Conservation (phyloP, 2,888 invertebrate genomes). For the Ernsta delagoae region DNA sequence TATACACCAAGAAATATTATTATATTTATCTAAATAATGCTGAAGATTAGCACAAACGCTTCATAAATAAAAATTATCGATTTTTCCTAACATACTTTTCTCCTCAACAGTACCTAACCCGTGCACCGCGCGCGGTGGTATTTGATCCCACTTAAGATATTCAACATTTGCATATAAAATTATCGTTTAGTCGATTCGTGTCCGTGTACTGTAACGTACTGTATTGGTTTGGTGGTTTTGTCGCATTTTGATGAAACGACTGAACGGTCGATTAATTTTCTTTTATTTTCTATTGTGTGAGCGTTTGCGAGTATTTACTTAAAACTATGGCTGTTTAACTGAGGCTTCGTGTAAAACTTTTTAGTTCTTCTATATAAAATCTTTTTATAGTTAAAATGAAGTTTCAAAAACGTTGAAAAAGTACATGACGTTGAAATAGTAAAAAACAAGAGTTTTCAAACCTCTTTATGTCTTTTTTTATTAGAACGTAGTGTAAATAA, state of each 20-base stretch:
- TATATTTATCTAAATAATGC: too few species aligned
- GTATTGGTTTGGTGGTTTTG: constrained; percentile 53
- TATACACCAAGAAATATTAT: too few species aligned
- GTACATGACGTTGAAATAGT: too few species aligned
- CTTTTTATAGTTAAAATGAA: too few species aligned
- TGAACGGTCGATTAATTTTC: constrained; percentile 60
- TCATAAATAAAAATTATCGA: not conserved
- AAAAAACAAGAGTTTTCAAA: too few species aligned
- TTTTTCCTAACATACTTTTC: constrained; percentile 46
- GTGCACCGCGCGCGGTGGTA: constrained; percentile 46
- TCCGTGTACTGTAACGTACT: constrained; percentile 45
- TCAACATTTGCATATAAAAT: constrained; percentile 75
- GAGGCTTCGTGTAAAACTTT: too few species aligned
- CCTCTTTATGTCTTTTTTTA: too few species aligned
- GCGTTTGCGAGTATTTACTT: not conserved
- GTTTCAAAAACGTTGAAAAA: too few species aligned
- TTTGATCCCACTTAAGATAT: constrained; percentile 80
- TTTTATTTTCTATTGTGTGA: constrained; percentile 15
- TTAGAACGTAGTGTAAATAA: too few species aligned
- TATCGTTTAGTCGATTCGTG: constrained; percentile 57
- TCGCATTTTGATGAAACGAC: constrained; percentile 43
- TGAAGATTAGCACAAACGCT: too few species aligned
- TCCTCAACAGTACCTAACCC: constrained; percentile 46
- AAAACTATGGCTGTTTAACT: too few species aligned
- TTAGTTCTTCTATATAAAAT: too few species aligned